Evolutionary conservation across 2,888 invertebrate genomes (phyloP).

Genomic region (Diaprepes abbreviatus): DNA sequence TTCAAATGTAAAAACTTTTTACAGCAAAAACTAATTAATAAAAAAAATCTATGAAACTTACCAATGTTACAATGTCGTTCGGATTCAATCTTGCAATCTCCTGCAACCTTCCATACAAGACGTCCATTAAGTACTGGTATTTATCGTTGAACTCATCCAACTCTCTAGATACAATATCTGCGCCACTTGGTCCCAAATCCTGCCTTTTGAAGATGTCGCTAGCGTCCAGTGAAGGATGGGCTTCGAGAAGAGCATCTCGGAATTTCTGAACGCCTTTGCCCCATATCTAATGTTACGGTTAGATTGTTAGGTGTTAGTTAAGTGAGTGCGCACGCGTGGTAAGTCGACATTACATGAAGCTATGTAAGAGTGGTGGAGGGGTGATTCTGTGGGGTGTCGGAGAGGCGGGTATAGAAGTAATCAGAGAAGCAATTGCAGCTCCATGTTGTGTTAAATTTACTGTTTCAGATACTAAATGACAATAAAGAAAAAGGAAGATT

Average conservation of each 20-base stretch:
- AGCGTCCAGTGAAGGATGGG: slow-evolving; percentile 84
- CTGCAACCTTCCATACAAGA: slow-evolving; percentile 78
- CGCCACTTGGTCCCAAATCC: slow-evolving; percentile 67
- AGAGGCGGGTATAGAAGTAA: slow-evolving; percentile 35
- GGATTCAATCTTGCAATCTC: slow-evolving; percentile 78
- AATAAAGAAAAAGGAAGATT: too few relatives aligned
- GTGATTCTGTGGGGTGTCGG: slow-evolving; percentile 20
- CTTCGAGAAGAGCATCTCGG: slow-evolving; percentile 85
- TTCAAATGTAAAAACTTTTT: too few relatives aligned
- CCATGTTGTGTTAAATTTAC: not conserved
- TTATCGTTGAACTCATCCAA: slow-evolving; percentile 86
- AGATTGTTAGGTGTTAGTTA: slow-evolving; percentile 69
- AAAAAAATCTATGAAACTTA: slow-evolving; percentile 69
- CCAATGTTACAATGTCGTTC: slow-evolving; percentile 82
- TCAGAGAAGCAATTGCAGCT: slow-evolving; percentile 13
- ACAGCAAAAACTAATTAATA: too few relatives aligned
- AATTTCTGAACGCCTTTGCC: slow-evolving; percentile 88
- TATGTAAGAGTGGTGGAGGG: slow-evolving; percentile 30
- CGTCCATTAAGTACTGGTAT: slow-evolving; percentile 80
- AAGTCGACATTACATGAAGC: slow-evolving; percentile 50
- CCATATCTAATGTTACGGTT: slow-evolving; percentile 80
- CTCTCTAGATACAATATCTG: slow-evolving; percentile 83
- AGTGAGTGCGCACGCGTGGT: slow-evolving; percentile 65
- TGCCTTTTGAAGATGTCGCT: slow-evolving; percentile 62
- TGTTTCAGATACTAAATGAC: too few relatives aligned